These are phyloP conservation scores for Xenentodon cancila DNA, from an alignment of 2,797 vertebrate species.

Conservation along the genomic window DNA sequence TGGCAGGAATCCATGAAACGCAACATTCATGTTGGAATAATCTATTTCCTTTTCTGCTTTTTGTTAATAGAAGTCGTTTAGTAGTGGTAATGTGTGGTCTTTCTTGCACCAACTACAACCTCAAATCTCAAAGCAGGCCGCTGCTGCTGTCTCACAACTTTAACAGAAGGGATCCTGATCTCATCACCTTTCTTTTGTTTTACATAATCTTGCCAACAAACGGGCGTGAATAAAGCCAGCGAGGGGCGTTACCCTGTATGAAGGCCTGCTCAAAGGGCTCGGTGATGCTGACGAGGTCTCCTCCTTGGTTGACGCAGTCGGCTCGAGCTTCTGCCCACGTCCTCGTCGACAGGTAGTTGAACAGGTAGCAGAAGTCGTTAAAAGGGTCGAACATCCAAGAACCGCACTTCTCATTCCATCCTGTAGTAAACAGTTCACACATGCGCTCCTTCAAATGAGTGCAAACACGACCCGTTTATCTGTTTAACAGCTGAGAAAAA, in stretches of 20 bases:
- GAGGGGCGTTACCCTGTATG: conserved; percentile 70
- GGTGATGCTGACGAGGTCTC: conserved; percentile 82
- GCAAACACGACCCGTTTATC: neutral
- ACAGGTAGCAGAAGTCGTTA: conserved; percentile 84
- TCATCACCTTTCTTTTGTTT: neutral
- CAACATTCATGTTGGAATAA: neutral
- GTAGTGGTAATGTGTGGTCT: too few species aligned
- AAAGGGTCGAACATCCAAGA: conserved; percentile 79
- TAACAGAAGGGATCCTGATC: too few species aligned
- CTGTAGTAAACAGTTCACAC: conserved; percentile 53
- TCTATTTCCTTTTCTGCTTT: too few species aligned
- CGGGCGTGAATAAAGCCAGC: neutral
- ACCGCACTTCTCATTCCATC: conserved; percentile 83
- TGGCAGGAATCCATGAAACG: conserved; percentile 34
- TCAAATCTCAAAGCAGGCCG: too few species aligned
- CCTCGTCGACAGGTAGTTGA: conserved; percentile 76
- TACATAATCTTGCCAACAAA: neutral
- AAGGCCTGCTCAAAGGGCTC: conserved; percentile 80
- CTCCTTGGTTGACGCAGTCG: conserved; percentile 83
- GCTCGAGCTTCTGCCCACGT: conserved; percentile 81
- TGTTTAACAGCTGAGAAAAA: neutral
- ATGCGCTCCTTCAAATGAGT: neutral
- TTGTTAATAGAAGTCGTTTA: too few species aligned
- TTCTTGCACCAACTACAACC: too few species aligned
- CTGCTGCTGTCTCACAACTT: too few species aligned